Evolutionary conservation across 2,888 invertebrate species (phyloP).

Genomic region (Emmelina monodactyla): DNA sequence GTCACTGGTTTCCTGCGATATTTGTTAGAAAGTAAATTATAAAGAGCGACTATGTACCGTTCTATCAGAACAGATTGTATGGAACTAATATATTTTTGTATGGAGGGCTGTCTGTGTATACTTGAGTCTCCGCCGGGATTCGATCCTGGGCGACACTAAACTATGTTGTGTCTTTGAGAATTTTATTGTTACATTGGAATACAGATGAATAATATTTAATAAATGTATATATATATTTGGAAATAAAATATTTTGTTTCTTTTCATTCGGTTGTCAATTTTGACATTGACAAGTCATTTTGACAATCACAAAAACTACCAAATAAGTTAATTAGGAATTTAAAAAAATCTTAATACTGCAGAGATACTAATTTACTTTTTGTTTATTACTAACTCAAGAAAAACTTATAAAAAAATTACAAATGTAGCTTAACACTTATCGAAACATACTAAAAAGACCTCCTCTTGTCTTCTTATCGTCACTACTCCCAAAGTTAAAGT

Average conservation of each 20-base stretch:
- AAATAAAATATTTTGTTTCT: too few relatives aligned
- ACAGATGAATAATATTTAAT: slow-evolving; percentile 65
- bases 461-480: slow-evolving; percentile 41
- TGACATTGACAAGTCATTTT: too few relatives aligned
- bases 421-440: slow-evolving; percentile 20
- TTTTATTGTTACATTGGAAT: slow-evolving; percentile 68
- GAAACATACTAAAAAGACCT: slow-evolving; percentile 48
- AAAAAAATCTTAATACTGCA: too few relatives aligned
- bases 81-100: slow-evolving; percentile 37
- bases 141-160: slow-evolving; percentile 54
- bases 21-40: too few relatives aligned
- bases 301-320: too few relatives aligned
- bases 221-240: slow-evolving; percentile 67
- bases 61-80: too few relatives aligned
- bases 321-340: too few relatives aligned
- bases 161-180: slow-evolving; percentile 66
- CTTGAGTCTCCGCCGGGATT: slow-evolving; percentile 25
- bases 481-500: slow-evolving; percentile 40
- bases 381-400: slow-evolving; percentile 5
- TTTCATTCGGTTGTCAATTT: too few relatives aligned
- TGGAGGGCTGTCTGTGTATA: slow-evolving; percentile 22
- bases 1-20: too few relatives aligned
- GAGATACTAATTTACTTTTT: too few relatives aligned
- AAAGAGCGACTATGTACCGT: too few relatives aligned
- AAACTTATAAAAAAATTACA: slow-evolving; percentile 3